phyloP scores from a whole-genome alignment of 2,888 invertebrate genomes.

The Rotaria macrura region DNA sequence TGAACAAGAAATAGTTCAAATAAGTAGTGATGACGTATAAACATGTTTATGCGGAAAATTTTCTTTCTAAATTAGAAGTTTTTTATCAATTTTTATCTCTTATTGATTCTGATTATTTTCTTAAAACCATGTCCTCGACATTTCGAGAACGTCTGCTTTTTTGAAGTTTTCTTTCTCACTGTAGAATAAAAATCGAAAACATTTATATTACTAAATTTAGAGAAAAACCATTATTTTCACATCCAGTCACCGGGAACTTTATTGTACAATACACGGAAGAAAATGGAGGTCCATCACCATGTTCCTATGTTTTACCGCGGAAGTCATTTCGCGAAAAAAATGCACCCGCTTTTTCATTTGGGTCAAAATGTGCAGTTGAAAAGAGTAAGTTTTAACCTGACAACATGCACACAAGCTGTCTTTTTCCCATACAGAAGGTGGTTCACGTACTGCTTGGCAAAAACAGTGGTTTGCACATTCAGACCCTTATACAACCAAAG shows the following conservation, averaged over 20 bases:
- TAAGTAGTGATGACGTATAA: too few relatives aligned
- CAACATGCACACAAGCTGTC: neutral
- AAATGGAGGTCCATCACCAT: slow-evolving; percentile 18
- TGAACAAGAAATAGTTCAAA: too few relatives aligned
- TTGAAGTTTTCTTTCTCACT: neutral
- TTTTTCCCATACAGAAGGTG: neutral
- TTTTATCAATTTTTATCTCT: too few relatives aligned
- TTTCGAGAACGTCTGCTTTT: neutral
- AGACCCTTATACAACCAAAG: slow-evolving; percentile 24
- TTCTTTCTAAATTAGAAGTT: too few relatives aligned
- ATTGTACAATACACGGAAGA: neutral
- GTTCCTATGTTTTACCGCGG: slow-evolving; percentile 30
- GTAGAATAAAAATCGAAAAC: too few relatives aligned
- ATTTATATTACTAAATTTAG: neutral
- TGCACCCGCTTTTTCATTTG: slow-evolving; percentile 23
- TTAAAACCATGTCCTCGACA: too few relatives aligned
- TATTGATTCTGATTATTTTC: too few relatives aligned
- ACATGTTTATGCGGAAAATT: too few relatives aligned
- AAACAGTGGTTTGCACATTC: slow-evolving; percentile 29
- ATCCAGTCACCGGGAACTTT: neutral
- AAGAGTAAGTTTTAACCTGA: neutral
- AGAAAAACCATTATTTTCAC: neutral
- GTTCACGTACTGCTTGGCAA: slow-evolving; percentile 27
- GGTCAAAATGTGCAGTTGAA: slow-evolving; percentile 23
- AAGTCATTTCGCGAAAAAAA: slow-evolving; percentile 26